phyloP scores from a whole-genome alignment of 2,113 vertebrate genomes.

The Fulmarus glacialis region DNA sequence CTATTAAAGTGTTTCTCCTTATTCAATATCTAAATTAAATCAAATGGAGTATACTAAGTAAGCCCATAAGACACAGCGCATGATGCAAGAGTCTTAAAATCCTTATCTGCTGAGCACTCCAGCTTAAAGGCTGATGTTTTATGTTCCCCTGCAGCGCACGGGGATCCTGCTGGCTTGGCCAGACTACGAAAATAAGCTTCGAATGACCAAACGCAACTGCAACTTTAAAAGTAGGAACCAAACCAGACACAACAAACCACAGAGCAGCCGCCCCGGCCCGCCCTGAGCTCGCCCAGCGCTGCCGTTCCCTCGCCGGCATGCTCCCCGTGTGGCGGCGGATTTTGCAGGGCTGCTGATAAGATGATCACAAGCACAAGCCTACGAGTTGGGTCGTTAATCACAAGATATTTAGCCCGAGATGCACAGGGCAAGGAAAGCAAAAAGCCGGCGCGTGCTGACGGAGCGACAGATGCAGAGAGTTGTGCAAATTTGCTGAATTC shows the following conservation, averaged over 20 bases:
- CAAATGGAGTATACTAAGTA: constrained; percentile 78
- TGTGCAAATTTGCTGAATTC: not conserved
- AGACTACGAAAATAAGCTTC: constrained; percentile 81
- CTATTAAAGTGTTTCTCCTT: constrained; percentile 77
- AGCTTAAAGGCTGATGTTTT: constrained; percentile 72
- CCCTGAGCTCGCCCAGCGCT: constrained; percentile 28
- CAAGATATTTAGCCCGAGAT: constrained; percentile 58
- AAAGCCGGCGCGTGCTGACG: accelerated
- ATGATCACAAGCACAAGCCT: constrained; percentile 68
- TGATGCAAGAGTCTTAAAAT: constrained; percentile 78
- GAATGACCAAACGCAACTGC: constrained; percentile 83
- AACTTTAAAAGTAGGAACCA: constrained; percentile 80
- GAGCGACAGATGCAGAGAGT: not conserved
- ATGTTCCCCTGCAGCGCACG: constrained; percentile 76
- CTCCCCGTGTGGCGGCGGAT: constrained; percentile 55
- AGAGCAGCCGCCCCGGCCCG: constrained; percentile 58
- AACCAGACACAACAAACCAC: constrained; percentile 93
- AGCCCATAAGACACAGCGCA: constrained; percentile 72
- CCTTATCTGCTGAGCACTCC: constrained; percentile 76
- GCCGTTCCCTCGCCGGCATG: constrained; percentile 71
- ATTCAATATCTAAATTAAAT: constrained; percentile 82
- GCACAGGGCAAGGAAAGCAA: not conserved
- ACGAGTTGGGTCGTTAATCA: constrained; percentile 69
- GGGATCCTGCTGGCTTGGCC: constrained; percentile 84
- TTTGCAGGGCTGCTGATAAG: constrained; percentile 77